Percentiles rank a stretch among this genome's conserved stretches.
These are phyloP conservation scores for Chaenocephalus aceratus DNA, from an alignment of 2,113 vertebrate genomes.

Conservation along the genomic window DNA sequence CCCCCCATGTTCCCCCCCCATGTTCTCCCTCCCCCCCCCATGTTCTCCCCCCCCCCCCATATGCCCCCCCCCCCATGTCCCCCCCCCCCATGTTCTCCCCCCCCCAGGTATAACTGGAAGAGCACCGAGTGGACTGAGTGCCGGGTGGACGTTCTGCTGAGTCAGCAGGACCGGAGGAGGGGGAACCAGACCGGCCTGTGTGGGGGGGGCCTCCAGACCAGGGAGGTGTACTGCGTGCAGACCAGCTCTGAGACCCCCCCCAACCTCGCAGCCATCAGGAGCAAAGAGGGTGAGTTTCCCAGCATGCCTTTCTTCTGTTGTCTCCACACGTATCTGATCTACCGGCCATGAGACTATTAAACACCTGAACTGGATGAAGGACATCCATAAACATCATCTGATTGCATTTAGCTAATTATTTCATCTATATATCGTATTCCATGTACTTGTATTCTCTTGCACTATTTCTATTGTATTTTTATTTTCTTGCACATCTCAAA, in stretches of 20 bases:
- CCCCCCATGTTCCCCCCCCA: neutral
- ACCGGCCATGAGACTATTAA: no score
- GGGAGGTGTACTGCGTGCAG: constrained; percentile 93
- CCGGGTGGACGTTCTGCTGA: constrained; percentile 92
- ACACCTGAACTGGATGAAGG: no score
- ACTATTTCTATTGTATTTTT: no score
- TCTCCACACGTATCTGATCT: neutral
- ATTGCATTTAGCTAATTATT: no score
- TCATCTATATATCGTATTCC: no score
- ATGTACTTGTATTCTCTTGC: no score
- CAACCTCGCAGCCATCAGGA: constrained; percentile 84
- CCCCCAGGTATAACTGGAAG: constrained; percentile 91
- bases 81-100: no score
- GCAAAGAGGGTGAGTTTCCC: constrained; percentile 89
- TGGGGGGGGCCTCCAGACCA: constrained; percentile 92
- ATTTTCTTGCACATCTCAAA: no score
- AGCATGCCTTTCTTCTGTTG: neutral
- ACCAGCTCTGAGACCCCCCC: constrained; percentile 82
- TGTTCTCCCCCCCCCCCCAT: no score
- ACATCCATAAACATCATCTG: no score
- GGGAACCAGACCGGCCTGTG: constrained; percentile 95
- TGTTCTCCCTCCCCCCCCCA: neutral
- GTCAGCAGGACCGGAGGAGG: constrained; percentile 94
- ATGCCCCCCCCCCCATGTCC: no score
- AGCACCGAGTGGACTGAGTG: constrained; percentile 95